Conservation (phyloP, 2,797 vertebrate species). For the Nyctibius grandis region DNA sequence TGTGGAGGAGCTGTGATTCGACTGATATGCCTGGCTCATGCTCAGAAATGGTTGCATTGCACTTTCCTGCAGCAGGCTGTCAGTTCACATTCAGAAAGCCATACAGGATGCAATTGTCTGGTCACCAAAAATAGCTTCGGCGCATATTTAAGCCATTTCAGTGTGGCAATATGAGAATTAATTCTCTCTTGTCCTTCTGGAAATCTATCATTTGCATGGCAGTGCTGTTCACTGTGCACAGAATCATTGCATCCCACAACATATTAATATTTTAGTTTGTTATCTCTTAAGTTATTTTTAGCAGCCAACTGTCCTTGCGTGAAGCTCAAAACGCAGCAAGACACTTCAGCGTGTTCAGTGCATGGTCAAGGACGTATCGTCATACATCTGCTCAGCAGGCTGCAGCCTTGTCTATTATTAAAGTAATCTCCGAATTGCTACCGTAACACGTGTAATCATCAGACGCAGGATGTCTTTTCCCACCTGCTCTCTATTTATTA, state of each 20-base stretch:
- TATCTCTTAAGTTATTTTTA: background rate
- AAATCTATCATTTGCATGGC: background rate
- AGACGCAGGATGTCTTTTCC: background rate
- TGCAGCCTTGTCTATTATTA: background rate
- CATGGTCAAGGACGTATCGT: background rate
- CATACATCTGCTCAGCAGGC: slow-evolving; percentile 18
- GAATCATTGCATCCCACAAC: background rate
- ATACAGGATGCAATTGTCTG: slow-evolving; percentile 21
- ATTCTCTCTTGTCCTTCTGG: background rate
- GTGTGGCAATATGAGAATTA: background rate
- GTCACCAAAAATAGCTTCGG: background rate
- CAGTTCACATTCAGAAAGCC: slow-evolving; percentile 12
- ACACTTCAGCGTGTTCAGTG: background rate
- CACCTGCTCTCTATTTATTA: background rate
- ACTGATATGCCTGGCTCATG: slow-evolving; percentile 34
- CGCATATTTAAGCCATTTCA: slow-evolving; percentile 19
- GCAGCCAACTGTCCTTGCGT: background rate
- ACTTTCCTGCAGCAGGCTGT: background rate
- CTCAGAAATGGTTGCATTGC: slow-evolving; percentile 9
- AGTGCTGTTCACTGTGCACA: background rate
- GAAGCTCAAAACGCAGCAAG: background rate
- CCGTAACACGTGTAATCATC: background rate
- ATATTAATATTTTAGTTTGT: slow-evolving; percentile 13
- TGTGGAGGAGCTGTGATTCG: background rate
- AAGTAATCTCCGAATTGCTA: background rate